Evolutionary conservation across 2,797 vertebrate genomes (phyloP).

Genomic region (Distichodus sexfasciatus): DNA sequence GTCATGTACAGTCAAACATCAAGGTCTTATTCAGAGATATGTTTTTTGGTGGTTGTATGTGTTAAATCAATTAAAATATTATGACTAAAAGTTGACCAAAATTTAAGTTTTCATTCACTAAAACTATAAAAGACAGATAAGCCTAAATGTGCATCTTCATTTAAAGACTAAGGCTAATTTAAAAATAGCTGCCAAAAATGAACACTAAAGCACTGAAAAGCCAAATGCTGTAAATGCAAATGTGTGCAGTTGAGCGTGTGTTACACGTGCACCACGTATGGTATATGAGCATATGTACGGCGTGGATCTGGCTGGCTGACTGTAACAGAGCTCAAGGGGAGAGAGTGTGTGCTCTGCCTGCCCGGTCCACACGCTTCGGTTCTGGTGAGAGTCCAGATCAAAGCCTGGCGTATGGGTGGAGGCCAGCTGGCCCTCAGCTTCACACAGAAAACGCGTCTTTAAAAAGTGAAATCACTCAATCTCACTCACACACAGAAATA

Average conservation of each 20-base stretch:
- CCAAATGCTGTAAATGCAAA: neutral
- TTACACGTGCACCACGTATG: conserved; percentile 24
- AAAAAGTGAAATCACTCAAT: conserved; percentile 21
- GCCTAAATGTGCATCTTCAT: too few relatives aligned
- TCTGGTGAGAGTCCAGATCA: conserved; percentile 25
- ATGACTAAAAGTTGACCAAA: too few relatives aligned
- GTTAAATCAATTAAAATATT: too few relatives aligned
- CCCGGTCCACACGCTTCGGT: conserved; percentile 22
- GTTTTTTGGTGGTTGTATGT: too few relatives aligned
- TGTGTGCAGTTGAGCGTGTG: neutral
- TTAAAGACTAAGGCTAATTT: too few relatives aligned
- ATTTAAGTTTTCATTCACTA: too few relatives aligned
- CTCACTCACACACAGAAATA: conserved; percentile 6
- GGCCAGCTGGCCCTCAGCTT: conserved; percentile 41
- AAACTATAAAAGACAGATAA: too few relatives aligned
- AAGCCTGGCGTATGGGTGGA: conserved; percentile 33
- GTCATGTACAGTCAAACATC: too few relatives aligned
- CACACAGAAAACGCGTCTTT: conserved; percentile 26
- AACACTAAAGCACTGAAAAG: too few relatives aligned
- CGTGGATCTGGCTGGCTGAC: neutral
- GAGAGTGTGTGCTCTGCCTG: neutral
- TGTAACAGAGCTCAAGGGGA: conserved; percentile 6
- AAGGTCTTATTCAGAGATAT: too few relatives aligned
- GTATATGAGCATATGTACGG: conserved; percentile 25
- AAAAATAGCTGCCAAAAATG: too few relatives aligned